Base-by-base conservation (phyloP, 2,888 invertebrate genomes). In the Limnephilus rhombicus region DNA sequence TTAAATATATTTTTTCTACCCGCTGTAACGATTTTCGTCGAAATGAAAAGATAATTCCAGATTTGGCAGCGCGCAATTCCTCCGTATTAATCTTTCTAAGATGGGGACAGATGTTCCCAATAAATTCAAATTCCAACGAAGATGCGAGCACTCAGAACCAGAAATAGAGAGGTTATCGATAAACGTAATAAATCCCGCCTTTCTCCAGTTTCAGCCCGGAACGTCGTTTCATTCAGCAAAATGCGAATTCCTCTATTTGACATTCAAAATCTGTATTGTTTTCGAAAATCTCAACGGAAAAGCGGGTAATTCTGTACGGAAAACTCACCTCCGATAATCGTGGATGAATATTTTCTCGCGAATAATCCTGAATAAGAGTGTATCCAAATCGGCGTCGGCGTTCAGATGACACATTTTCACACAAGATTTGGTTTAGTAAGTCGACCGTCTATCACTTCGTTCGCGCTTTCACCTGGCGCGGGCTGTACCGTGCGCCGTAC, bases 81-180 rank as follows among this genome's bases (percentile, higher is more conserved):
- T 31, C 34, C 83, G 45, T n/a, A 90, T 83, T 90, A 83, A 81
- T 90, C 90, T 90, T 90, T 53, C 81, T 90, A 90, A 90, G 90
- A 90, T 90, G 90, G 90, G 83, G 90, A 90, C 90, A 90, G 90
- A 90, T 90, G 90, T 90, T 90, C 83, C 49, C 90, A n/a, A 90
- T 90, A 90, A 90, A 53, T 90, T 89, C n/a, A 80, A 37, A 89
- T 37, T 49, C 90, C 53, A 90, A 34, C 34, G n/a, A 49, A 90
- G 90, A 90, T 90, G 45, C 82, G 83, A 89, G 88, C 80, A n/a
- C 18, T 29, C 80, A 13, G 29, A 86, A 89, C 53, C 83, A 81
- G 34, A 83, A 82, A 82, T 53, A 83, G 31, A 82, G 89, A 89
- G 24, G 7, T 9, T 83, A 49, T 49, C 18, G 82, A 90, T 45